phyloP scores from a whole-genome alignment of 1,140 invertebrate species.

The Ephestia elutella region DNA sequence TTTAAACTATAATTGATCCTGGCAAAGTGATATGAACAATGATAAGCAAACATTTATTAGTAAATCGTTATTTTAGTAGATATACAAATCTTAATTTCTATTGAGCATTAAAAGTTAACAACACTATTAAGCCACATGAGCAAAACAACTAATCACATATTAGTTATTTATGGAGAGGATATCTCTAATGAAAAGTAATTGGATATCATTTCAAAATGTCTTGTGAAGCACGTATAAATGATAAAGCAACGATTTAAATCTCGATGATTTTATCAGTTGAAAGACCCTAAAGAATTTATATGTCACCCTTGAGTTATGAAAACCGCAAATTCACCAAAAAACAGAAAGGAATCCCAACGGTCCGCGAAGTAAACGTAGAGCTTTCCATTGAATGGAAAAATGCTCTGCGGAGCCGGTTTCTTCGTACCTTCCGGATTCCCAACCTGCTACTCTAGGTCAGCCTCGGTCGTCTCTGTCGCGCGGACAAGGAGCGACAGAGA shows the following conservation, averaged over 20 bases:
- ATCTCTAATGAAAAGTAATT: no score
- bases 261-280: background rate
- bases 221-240: background rate
- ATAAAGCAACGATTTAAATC: background rate
- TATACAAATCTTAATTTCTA: no score
- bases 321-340: constrained; percentile 36
- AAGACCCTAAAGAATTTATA: background rate
- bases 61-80: no score
- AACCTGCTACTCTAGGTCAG: constrained; percentile 71
- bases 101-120: no score
- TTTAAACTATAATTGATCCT: no score
- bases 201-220: no score
- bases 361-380: constrained; percentile 52
- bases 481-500: constrained; percentile 34
- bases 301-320: constrained; percentile 14
- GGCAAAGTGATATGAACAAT: no score
- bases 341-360: constrained; percentile 32
- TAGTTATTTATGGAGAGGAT: no score
- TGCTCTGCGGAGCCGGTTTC: constrained; percentile 66
- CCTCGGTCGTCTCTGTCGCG: constrained; percentile 43
- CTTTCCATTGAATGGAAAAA: constrained; percentile 73
- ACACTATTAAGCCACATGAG: no score
- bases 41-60: no score
- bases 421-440: constrained; percentile 69
- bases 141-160: no score